These are phyloP conservation scores for Antidorcas marsupialis DNA, from an alignment of 2,113 vertebrate genomes.

Conservation along the genomic window DNA sequence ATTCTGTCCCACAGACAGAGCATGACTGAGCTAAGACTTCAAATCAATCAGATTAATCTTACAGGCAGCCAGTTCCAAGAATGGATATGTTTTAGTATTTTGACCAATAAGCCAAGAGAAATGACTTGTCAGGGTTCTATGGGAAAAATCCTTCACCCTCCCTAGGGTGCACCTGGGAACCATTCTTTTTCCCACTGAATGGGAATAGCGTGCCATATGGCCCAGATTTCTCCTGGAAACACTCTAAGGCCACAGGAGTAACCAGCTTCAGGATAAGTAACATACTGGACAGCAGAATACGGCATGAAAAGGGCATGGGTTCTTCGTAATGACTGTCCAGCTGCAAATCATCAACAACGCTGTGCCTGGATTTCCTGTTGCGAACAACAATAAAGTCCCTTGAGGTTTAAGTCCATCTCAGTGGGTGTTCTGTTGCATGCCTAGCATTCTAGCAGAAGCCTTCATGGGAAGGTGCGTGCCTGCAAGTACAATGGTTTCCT, in stretches of 20 bases:
- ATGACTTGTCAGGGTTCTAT: background rate
- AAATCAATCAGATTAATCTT: background rate
- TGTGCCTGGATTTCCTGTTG: background rate
- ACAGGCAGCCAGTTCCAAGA: background rate
- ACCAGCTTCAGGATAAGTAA: background rate
- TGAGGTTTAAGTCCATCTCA: background rate
- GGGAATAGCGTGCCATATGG: background rate
- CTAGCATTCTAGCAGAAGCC: background rate
- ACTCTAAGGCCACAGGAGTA: background rate
- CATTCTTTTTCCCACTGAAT: background rate
- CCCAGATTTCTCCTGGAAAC: background rate
- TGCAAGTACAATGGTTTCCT: background rate
- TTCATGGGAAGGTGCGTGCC: background rate
- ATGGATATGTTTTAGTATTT: background rate
- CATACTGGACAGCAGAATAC: background rate
- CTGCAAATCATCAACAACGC: accelerated
- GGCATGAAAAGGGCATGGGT: background rate
- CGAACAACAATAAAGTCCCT: background rate
- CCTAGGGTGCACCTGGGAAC: background rate
- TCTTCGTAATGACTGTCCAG: background rate
- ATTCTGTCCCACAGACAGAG: background rate
- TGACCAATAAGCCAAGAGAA: background rate
- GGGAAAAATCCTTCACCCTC: background rate
- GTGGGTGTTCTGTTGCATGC: background rate
- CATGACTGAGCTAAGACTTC: background rate